Percentiles rank a stretch among this genome's conserved stretches.
Evolutionary conservation across 2,888 invertebrate species (phyloP).

Genomic region (Zaprionus lineosus): DNA sequence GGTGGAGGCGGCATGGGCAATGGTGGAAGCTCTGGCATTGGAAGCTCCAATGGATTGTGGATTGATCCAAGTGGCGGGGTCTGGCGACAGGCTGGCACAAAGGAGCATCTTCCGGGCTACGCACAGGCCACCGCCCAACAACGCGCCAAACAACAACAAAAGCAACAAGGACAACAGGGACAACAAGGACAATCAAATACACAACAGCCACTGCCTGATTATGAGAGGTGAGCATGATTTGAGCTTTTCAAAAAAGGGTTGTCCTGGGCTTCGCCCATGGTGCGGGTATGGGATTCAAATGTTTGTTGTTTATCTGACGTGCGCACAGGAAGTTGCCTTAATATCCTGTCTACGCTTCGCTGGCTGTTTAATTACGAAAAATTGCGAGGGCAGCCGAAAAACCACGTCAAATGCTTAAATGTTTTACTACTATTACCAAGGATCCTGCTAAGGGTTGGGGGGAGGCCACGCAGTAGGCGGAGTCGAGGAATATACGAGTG

Average conservation of each 20-base stretch:
- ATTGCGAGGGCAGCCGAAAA: constrained; percentile 51
- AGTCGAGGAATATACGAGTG: constrained; percentile 26
- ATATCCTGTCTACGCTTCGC: constrained; percentile 74
- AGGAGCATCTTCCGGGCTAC: constrained; percentile 83
- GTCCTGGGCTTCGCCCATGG: too few relatives aligned
- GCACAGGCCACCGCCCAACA: constrained; percentile 81
- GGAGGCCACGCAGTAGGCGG: background rate
- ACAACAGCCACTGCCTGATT: constrained; percentile 82
- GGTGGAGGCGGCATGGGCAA: constrained; percentile 44
- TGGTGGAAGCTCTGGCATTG: constrained; percentile 32
- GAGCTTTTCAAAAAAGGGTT: constrained; percentile 33
- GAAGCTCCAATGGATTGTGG: constrained; percentile 79
- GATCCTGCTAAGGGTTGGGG: background rate
- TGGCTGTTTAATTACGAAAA: constrained; percentile 75
- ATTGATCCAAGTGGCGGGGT: constrained; percentile 83
- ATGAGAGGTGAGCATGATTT: constrained; percentile 82
- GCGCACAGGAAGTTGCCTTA: constrained; percentile 67
- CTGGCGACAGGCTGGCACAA: constrained; percentile 82
- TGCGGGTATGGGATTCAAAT: background rate
- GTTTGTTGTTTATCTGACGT: constrained; percentile 56
- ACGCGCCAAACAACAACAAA: constrained; percentile 49
- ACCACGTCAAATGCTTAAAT: constrained; percentile 52
- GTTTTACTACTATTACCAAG: constrained; percentile 31
- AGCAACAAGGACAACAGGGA: constrained; percentile 41
- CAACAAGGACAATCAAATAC: constrained; percentile 60